Conservation (phyloP, 2,888 invertebrate genomes). For the Epistrophe grossulariae region DNA sequence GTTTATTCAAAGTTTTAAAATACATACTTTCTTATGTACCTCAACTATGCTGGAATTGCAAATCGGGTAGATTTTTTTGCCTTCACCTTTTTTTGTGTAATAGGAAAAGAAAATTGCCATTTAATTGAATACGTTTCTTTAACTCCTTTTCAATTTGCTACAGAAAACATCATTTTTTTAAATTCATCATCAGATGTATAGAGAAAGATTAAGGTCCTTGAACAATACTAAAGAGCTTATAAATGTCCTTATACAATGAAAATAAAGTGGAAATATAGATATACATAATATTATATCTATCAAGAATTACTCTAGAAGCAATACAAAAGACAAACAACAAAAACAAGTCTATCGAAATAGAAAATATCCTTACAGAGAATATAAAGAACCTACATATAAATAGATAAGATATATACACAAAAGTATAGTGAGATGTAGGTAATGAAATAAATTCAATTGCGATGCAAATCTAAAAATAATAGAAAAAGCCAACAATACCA, state of each 20-base stretch:
- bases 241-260: not conserved
- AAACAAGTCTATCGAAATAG: not conserved
- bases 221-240: not conserved
- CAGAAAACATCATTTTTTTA: not conserved
- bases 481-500: slow-evolving; percentile 41
- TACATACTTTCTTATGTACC: too few species aligned
- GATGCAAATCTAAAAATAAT: slow-evolving; percentile 68
- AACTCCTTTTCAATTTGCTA: not conserved
- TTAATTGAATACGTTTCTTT: too few species aligned
- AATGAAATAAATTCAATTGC: slow-evolving; percentile 65
- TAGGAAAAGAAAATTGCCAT: too few species aligned
- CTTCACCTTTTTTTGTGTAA: too few species aligned
- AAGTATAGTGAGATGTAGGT: not conserved
- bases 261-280: not conserved
- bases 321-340: slow-evolving; percentile 40
- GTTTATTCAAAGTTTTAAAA: too few species aligned
- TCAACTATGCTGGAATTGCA: too few species aligned
- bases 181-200: not conserved
- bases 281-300: not conserved
- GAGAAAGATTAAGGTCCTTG: not conserved
- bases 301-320: slow-evolving; percentile 2
- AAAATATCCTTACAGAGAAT: not conserved
- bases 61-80: too few species aligned
- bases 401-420: too few species aligned
- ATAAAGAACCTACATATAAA: not conserved